Base-by-base conservation (phyloP, 2,797 vertebrate species). In the Tympanoctomys barrerae region DNA sequence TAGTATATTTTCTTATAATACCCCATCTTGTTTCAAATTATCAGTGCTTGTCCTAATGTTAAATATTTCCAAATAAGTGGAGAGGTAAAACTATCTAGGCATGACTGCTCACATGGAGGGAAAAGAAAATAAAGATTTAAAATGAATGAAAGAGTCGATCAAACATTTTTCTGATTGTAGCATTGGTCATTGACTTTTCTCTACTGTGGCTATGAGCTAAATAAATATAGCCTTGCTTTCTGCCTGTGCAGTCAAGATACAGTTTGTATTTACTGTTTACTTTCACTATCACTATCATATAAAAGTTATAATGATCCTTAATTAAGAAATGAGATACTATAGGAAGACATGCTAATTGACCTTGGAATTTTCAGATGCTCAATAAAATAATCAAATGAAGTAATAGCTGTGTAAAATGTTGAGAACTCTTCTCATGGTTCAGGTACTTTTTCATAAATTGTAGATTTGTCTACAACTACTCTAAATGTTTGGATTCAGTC, bases 211-310 rank as follows among this genome's bases (percentile, higher is more conserved):
- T 89, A 14, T 36, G 26, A 26, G 64, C n/a, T 54, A 88, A 4
- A 13, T 85, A 57, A 83, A 66, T 46, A 54, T 2, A 21, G 1
- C 52, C 82, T 89, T 85, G 28, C 3, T 49, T 77, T 33, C 24
- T 62, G 42, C 1, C 0, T 77, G 90, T 84, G 33, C 4, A 85
- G 22, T 70, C 79, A 66, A 90, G 11, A 87, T 0, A 26, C n/a
- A 5, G 80, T 94, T 96, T 54, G 5, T 80, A 39, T 71, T 89
- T 96, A 84, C 64, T 79, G 9, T 39, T 95, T 96, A 31, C 62
- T 92, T 88, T 82, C 89, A 85, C 64, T 11, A 42, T 49, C 19
- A 11, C 7, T 75, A 81, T 70, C 85, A 57, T 36, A 78, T 21
- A 86, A 96, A 81, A 33, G 24, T 28, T 87, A 90, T 61, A 92